Evolutionary conservation across 2,113 vertebrate genomes (phyloP), one percentile per base, ranked within the genome.

Genomic region (Patagioenas fasciata): DNA sequence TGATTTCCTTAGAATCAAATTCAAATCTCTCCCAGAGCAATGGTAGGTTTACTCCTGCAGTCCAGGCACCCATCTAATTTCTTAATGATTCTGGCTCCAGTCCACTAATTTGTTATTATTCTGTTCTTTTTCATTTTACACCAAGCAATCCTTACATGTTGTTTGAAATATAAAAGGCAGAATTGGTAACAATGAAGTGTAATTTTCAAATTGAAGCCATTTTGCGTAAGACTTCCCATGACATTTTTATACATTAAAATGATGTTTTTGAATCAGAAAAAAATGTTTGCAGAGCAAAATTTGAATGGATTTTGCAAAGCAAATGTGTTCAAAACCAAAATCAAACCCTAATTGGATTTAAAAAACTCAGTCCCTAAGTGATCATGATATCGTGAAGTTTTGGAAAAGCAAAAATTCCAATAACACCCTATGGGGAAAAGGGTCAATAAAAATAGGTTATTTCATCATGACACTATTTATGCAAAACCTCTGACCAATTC

Each of bases 131-230:
- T 85, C 84, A 88, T 96, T 96, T 94, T 94, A 78, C 75, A 95
- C 65, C 58, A 93, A 96, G 94, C 91, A 95, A 84, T 95, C 78
- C 93, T 96, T 94, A 34, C 15, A 94, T 60, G 84, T 96, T 97
- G 89, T 94, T 77, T 89, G 75, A 94, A 96, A 96, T 84, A 86
- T 61, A 95, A 97, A 91, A 80, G 95, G 47, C 44, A 56, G 51
- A 85, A 80, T 16, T 51, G 28, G n/a, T 38, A 88, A 80, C 64
- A 58, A n/a, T 9, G 31, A 82, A 82, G 66, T 25, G 44, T 31
- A 36, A 47, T 53, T 85, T 88, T 88, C 74, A 80, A 36, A 54
- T 34, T 60, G 31, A 57, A 80, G 38, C 26, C 38, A n/a, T 71
- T 85, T 85, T 77, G 88, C 29, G 1, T 62, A 36, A 57, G 18